A percentile compares a stretch with the other conserved stretches of the same genome.
These are phyloP conservation scores for Pammene aurita DNA, from an alignment of 2,888 invertebrate species.

Conservation along the genomic window DNA sequence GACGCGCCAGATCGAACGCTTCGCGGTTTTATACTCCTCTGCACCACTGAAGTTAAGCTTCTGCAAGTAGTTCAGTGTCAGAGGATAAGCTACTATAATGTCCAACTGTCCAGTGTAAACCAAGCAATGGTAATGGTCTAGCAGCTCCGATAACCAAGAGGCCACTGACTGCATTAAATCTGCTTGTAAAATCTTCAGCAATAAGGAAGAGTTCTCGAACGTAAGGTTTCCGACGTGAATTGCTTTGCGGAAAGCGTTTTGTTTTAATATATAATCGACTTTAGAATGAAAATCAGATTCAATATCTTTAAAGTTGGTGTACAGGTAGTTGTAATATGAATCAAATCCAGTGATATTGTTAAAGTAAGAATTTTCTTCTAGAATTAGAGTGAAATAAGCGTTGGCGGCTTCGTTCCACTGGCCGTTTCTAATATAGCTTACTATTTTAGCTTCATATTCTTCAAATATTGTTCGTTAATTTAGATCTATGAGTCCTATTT, in stretches of 20 bases:
- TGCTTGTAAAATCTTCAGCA: constrained; percentile 83
- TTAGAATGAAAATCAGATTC: constrained; percentile 75
- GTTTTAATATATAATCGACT: constrained; percentile 49
- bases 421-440: not conserved
- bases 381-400: not conserved
- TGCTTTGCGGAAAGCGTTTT: constrained; percentile 82
- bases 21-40: constrained; percentile 81
- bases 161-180: constrained; percentile 89
- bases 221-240: constrained; percentile 89
- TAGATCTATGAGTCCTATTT: constrained; percentile 1
- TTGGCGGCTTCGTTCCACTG: not conserved
- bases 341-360: not conserved
- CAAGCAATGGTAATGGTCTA: constrained; percentile 84
- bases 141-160: constrained; percentile 83
- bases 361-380: not conserved
- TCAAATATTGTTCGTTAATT: constrained; percentile 3
- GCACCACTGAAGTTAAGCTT: constrained; percentile 83
- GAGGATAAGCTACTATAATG: constrained; percentile 90
- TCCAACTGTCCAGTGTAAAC: constrained; percentile 92
- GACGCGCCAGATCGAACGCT: constrained; percentile 83
- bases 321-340: not conserved
- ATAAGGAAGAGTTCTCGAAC: constrained; percentile 78
- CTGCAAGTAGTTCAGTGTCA: constrained; percentile 87
- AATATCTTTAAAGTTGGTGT: constrained; percentile 68
- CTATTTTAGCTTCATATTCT: not conserved